A percentile compares a stretch with the other conserved stretches of the same genome.
phyloP scores from a whole-genome alignment of 2,113 vertebrate genomes.

The Ptyas mucosa region DNA sequence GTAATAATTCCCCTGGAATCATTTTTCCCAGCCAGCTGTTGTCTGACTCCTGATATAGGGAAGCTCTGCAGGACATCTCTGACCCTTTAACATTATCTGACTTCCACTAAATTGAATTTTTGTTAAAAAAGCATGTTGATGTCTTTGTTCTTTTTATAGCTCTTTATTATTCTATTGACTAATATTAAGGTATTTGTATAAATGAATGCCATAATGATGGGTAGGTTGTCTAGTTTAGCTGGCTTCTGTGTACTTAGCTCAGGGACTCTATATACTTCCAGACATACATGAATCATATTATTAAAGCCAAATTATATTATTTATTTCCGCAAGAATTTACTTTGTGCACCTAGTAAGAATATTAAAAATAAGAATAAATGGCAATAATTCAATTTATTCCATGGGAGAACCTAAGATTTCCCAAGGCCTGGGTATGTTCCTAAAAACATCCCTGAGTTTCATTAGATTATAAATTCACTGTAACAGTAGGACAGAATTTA shows the following conservation, averaged over 20 bases:
- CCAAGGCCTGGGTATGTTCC: background rate
- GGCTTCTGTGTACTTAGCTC: background rate
- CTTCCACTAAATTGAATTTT: background rate
- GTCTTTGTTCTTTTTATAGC: background rate
- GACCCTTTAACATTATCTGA: background rate
- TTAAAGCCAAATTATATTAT: background rate
- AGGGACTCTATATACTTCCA: background rate
- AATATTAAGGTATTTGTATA: background rate
- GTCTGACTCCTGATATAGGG: constrained; percentile 12
- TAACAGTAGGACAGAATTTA: background rate
- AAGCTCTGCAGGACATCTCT: background rate
- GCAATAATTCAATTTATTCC: background rate
- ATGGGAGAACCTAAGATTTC: background rate
- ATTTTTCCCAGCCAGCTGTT: constrained; percentile 30
- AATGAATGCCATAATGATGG: background rate
- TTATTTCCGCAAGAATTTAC: background rate
- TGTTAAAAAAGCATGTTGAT: rapidly evolving
- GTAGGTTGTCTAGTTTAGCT: background rate
- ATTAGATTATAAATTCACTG: background rate
- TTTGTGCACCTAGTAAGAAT: background rate
- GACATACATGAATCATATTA: background rate
- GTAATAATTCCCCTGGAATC: constrained; percentile 19
- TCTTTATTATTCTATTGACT: background rate
- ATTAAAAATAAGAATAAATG: background rate
- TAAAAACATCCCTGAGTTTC: background rate